Evolutionary conservation across 92 coral and sea anemone genomes (phyloP).

Genomic region (Parazoanthus atlanticus): DNA sequence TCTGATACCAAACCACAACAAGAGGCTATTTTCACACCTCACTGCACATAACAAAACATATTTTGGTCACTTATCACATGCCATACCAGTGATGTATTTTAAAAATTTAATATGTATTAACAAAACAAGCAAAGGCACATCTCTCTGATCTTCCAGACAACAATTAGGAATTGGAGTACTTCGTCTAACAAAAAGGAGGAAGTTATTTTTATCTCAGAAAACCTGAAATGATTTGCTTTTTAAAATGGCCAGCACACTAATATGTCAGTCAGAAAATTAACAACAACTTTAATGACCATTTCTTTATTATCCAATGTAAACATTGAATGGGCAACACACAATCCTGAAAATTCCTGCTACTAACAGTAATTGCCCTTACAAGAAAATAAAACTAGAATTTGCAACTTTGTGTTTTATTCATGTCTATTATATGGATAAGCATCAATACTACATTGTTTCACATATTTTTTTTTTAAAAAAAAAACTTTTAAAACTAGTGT

Average conservation of each 20-base stretch:
- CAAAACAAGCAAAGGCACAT: constrained; percentile 25
- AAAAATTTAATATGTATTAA: background rate
- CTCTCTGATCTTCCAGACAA: background rate
- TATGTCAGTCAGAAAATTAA: too few relatives aligned
- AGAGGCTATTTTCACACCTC: background rate
- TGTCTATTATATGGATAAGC: background rate
- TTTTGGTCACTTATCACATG: constrained; percentile 16
- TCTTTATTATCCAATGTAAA: too few relatives aligned
- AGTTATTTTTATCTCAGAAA: background rate
- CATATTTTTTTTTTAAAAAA: too few relatives aligned
- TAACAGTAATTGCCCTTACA: background rate
- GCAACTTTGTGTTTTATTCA: background rate
- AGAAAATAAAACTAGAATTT: too few relatives aligned
- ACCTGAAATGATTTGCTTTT: too few relatives aligned
- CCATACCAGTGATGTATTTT: background rate
- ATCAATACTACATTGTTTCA: background rate
- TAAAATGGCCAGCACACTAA: too few relatives aligned
- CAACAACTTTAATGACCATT: too few relatives aligned
- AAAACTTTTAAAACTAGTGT: background rate
- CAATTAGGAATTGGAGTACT: background rate
- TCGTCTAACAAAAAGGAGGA: background rate
- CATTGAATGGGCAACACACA: background rate
- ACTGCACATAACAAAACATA: background rate
- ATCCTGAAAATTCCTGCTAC: background rate
- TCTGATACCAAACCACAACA: background rate